A percentile compares a stretch with the other conserved stretches of the same genome.
phyloP scores from a whole-genome alignment of 2,797 vertebrate species.

The Thunnus albacares region DNA sequence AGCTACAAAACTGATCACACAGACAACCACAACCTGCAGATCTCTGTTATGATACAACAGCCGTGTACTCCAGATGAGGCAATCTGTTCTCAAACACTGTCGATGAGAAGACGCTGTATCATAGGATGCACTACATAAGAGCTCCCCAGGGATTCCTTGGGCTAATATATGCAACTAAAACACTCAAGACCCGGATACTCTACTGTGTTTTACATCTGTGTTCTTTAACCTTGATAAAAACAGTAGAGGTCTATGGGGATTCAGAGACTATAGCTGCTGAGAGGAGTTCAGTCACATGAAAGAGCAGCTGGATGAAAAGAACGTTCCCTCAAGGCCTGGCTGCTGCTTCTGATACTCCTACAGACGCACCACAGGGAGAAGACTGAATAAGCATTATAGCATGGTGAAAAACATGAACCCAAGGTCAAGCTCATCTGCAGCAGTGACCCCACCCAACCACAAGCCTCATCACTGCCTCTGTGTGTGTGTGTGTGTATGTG shows the following conservation, averaged over 20 bases:
- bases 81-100: conserved; percentile 7
- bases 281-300: conserved; percentile 71
- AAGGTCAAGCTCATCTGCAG: conserved; percentile 62
- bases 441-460: conserved; percentile 53
- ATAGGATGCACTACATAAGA: conserved; percentile 14
- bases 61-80: neutral
- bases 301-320: conserved; percentile 77
- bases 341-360: conserved; percentile 64
- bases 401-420: conserved; percentile 65
- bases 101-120: conserved; percentile 16
- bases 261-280: conserved; percentile 49
- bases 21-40: neutral
- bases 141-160: conserved; percentile 35
- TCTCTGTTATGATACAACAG: neutral
- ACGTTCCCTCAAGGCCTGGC: conserved; percentile 58
- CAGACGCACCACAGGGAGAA: conserved; percentile 62
- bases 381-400: conserved; percentile 72
- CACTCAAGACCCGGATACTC: conserved; percentile 46
- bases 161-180: conserved; percentile 42
- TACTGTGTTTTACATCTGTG: conserved; percentile 40
- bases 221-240: conserved; percentile 71
- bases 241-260: conserved; percentile 53
- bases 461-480: conserved; percentile 16
- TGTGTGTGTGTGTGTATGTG: neutral
- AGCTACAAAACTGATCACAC: neutral